Conservation (phyloP, 2,888 invertebrate genomes). For the Scelioninae gen. 2 region DNA sequence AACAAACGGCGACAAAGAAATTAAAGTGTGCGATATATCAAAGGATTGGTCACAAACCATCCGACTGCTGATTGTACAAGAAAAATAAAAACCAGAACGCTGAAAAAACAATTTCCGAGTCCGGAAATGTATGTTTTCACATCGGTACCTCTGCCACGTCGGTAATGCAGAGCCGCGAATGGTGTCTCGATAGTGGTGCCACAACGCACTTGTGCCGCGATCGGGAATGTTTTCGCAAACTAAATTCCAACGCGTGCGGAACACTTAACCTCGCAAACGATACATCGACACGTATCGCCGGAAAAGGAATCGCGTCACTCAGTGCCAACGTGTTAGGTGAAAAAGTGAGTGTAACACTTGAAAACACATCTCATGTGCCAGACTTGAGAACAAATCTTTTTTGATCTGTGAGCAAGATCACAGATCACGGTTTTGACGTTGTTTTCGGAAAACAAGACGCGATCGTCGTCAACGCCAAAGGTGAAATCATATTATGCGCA, state of each 20-base stretch:
- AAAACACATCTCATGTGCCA: not conserved
- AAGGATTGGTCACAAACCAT: too few species aligned
- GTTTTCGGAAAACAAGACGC: not conserved
- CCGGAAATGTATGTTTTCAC: too few species aligned
- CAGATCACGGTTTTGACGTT: not conserved
- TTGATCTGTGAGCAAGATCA: not conserved
- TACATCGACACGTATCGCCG: not conserved
- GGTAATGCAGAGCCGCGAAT: too few species aligned
- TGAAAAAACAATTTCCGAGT: too few species aligned
- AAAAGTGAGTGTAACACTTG: not conserved
- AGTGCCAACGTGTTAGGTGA: too few species aligned
- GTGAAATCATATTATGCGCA: not conserved
- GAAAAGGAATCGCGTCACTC: not conserved
- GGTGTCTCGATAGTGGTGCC: constrained; percentile 4
- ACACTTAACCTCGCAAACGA: not conserved
- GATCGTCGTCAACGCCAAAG: not conserved
- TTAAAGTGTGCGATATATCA: too few species aligned
- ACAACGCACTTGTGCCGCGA: not conserved
- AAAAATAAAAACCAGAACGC: too few species aligned
- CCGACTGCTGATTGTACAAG: too few species aligned
- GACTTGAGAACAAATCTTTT: not conserved
- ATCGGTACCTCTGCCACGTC: too few species aligned
- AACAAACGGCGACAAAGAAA: too few species aligned
- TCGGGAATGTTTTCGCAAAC: not conserved
- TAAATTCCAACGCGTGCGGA: too few species aligned